Base-by-base conservation (phyloP, 2,113 vertebrate genomes). In the Anhinga anhinga region DNA sequence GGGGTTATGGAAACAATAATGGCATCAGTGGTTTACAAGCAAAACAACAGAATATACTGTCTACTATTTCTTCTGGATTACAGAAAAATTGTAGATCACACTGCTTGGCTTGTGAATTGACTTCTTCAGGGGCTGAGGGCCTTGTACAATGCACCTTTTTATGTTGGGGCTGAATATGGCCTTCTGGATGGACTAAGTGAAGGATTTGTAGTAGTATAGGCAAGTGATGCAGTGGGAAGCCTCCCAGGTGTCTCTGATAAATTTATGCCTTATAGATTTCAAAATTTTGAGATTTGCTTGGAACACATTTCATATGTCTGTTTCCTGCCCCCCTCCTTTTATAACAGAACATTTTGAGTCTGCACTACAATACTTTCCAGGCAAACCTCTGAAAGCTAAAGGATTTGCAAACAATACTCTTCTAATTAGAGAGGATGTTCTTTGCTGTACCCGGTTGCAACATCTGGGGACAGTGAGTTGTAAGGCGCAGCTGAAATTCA, bases 371-470 rank as follows among this genome's bases (percentile, higher is more conserved):
- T 32, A 32, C 34, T 88, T 95, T 36, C 45, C 82, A 86, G 52
- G 21, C 45, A 92, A 72, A 59, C 29, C 36, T 84, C 50, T 50
- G 80, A 66, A 92, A 66, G 65, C 34, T 45, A 15, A 88, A 94
- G 49, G 69, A 74, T 78, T 81, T 90, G 65, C 50, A 81, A 69
- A 83, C 53, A 73, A 53, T 27, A 12, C 10, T 66, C 21, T 58
- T 62, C 9, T 25, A 44, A 55, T 69, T 63, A 20, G 76, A 92
- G 50, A 88, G 76, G 59, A 50, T 66, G 59, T 62, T 86, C 82
- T 93, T 91, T 72, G 26, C 47, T 92, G 55, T 86, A 25, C 65
- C 22, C 0, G 4, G 44, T 94, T 97, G 87, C 96, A 93, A 93
- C 93, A 96, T 93, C 67, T 95, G 58, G 71, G 23, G 36, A 72